phyloP scores from a whole-genome alignment of 2,888 invertebrate species.

The Baronia brevicornis region DNA sequence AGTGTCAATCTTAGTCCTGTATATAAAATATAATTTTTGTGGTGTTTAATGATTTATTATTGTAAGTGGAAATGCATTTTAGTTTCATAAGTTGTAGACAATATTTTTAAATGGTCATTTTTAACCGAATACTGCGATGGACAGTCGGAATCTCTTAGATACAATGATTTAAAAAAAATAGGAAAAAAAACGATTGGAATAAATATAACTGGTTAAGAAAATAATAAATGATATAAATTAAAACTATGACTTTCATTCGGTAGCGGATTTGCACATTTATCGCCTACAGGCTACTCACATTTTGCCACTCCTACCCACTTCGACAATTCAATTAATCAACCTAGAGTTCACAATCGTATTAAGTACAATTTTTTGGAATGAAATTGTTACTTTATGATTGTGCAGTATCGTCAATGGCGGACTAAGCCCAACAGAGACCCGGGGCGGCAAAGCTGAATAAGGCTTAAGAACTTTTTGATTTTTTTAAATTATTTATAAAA shows the following conservation, averaged over 20 bases:
- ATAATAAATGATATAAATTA: conserved; percentile 72
- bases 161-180: conserved; percentile 70
- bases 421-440: too few relatives aligned
- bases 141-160: conserved; percentile 71
- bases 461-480: too few relatives aligned
- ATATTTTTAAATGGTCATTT: conserved; percentile 71
- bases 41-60: conserved; percentile 62
- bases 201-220: conserved; percentile 74
- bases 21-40: conserved; percentile 71
- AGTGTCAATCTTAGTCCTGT: conserved; percentile 67
- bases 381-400: too few relatives aligned
- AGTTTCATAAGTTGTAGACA: conserved; percentile 74
- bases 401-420: too few relatives aligned
- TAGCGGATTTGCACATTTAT: conserved; percentile 10
- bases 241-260: conserved; percentile 26
- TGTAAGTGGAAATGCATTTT: conserved; percentile 72
- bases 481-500: too few relatives aligned
- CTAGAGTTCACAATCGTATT: too few relatives aligned
- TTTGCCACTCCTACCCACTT: too few relatives aligned
- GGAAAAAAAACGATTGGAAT: conserved; percentile 72
- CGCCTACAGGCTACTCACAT: too few relatives aligned
- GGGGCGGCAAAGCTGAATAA: too few relatives aligned
- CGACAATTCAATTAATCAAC: too few relatives aligned
- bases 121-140: conserved; percentile 62
- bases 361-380: too few relatives aligned